phyloP scores from a whole-genome alignment of 2,888 invertebrate genomes.

The Apeira syringaria region DNA sequence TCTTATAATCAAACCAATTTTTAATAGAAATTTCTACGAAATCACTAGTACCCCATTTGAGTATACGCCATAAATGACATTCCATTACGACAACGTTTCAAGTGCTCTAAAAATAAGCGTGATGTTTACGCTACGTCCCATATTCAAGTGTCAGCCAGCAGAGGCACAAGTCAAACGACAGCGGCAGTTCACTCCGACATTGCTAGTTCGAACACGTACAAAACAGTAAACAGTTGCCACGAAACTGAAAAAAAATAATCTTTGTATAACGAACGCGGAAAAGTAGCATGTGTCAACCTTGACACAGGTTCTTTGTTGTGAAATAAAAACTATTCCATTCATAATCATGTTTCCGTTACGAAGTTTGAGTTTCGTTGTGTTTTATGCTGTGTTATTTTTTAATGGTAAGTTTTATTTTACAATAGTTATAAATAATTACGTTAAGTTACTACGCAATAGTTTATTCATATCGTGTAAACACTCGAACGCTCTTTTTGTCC shows the following conservation, averaged over 20 bases:
- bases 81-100: constrained; percentile 41
- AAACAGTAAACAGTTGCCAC: constrained; percentile 44
- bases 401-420: constrained; percentile 44
- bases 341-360: constrained; percentile 28
- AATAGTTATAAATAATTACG: too few species aligned
- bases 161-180: constrained; percentile 49
- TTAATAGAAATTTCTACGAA: not conserved
- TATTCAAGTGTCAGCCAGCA: constrained; percentile 53
- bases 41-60: constrained; percentile 7
- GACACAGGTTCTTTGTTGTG: constrained; percentile 41
- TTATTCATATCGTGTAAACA: too few species aligned
- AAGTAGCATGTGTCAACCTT: constrained; percentile 52
- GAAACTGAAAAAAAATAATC: constrained; percentile 31
- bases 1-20: too few species aligned
- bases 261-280: constrained; percentile 52
- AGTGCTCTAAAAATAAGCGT: constrained; percentile 62
- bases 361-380: constrained; percentile 33
- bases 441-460: too few species aligned
- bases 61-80: constrained; percentile 44
- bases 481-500: too few species aligned
- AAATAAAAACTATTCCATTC: constrained; percentile 33
- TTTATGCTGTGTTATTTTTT: constrained; percentile 32
- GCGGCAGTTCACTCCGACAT: constrained; percentile 48
- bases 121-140: constrained; percentile 57
- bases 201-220: constrained; percentile 48